Evolutionary conservation across 1,140 invertebrate genomes (phyloP).

Genomic region (Caenorhabditis tropicalis): DNA sequence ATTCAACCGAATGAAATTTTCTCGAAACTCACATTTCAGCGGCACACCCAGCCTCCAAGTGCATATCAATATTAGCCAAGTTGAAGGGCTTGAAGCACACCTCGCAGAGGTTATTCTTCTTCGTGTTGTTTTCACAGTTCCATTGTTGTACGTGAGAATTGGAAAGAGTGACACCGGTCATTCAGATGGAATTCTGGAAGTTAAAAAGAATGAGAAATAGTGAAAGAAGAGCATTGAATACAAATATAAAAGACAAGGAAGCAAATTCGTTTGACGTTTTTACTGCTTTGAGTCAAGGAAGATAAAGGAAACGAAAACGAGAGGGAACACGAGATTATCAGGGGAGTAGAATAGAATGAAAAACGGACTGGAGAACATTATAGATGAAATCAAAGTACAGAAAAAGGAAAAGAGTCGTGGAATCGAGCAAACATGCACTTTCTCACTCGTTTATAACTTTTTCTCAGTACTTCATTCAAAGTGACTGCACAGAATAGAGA

Average conservation of each 20-base stretch:
- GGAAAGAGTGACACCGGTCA: neutral
- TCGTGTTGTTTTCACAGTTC: neutral
- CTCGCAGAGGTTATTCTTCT: neutral
- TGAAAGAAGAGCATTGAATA: neutral
- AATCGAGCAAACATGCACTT: conserved; percentile 22
- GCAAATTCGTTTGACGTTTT: too few species aligned
- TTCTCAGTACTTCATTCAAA: neutral
- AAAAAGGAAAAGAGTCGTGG: neutral
- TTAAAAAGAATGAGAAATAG: neutral
- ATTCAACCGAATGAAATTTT: too few species aligned
- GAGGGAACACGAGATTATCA: neutral
- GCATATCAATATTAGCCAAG: conserved; percentile 5
- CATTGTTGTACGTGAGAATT: neutral
- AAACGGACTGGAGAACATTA: neutral
- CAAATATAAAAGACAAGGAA: neutral
- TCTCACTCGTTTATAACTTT: neutral
- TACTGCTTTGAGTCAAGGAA: too few species aligned
- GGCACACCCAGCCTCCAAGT: conserved; percentile 4
- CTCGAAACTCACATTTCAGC: neutral
- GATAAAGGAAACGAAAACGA: neutral
- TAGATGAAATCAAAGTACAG: neutral
- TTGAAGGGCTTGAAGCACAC: conserved; percentile 9
- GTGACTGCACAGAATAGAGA: neutral
- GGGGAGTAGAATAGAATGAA: neutral
- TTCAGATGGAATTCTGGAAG: neutral